Evolutionary conservation across 2,888 invertebrate species (phyloP).

Genomic region (Pammene aurita): DNA sequence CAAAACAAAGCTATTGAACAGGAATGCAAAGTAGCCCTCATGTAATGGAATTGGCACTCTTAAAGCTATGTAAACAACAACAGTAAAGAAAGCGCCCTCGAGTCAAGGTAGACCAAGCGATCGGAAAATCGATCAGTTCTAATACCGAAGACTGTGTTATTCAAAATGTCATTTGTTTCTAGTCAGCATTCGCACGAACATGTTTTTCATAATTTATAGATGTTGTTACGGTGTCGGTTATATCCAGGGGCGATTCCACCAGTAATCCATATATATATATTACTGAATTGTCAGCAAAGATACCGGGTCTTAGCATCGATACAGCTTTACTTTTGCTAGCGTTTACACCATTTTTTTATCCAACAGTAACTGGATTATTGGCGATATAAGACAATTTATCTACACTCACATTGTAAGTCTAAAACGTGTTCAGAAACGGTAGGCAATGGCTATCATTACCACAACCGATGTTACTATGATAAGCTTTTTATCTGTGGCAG

Average conservation of each 20-base stretch:
- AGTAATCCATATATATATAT: not conserved
- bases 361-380: too few species aligned
- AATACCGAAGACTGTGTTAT: slow-evolving; percentile 12
- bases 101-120: slow-evolving; percentile 17
- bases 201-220: slow-evolving; percentile 11
- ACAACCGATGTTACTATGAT: too few species aligned
- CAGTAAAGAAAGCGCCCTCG: not conserved
- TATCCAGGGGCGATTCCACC: not conserved
- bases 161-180: slow-evolving; percentile 12
- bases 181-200: slow-evolving; percentile 6
- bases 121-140: slow-evolving; percentile 27
- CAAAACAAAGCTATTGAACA: not conserved
- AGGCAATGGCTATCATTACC: too few species aligned
- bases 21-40: not conserved
- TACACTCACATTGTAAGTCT: too few species aligned
- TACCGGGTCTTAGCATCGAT: too few species aligned
- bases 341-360: too few species aligned
- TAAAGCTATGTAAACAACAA: slow-evolving; percentile 29
- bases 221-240: not conserved
- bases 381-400: too few species aligned
- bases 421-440: too few species aligned
- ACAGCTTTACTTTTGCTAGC: too few species aligned
- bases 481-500: too few species aligned
- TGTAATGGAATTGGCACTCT: not conserved
- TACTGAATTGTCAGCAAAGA: too few species aligned